Evolutionary conservation across 2,113 vertebrate species (phyloP), one percentile per base, ranked within the genome.

Genomic region (Sphaerodactylus townsendi): DNA sequence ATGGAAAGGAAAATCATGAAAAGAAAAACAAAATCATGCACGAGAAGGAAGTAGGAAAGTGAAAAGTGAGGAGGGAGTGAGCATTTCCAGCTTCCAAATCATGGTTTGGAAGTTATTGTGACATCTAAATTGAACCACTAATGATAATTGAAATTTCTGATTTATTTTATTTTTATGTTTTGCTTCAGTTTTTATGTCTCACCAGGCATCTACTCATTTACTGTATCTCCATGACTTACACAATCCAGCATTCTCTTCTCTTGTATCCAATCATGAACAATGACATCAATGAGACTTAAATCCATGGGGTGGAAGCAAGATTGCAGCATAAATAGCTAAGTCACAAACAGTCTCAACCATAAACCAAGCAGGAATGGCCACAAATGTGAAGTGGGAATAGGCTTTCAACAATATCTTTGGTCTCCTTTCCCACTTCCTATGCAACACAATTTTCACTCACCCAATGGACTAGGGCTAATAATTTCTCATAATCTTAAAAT

Each of bases 401-500:
- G 10, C 59, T 13, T 74, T 74, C 56, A 65, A 65, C 17, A 48
- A 48, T 35, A 73, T 44, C 44, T 44, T 10, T 74, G 53, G 64
- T 64, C 56, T 82, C n/a, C n/a, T 21, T 10, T 64, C 15, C 50
- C 41, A 46, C 15, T 79, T 17, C 7, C 41, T 21, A 8, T 37
- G 53, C 33, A 28, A 33, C 46, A 72, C 30, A 65, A 10, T 21
- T 33, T 39, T 21, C 21, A 62, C 0, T 30, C 44, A n/a, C 44
- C 5, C 8, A 81, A 6, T 17, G 25, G 33, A 23, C 5, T 35
- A 15, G 11, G 19, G 28, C 10, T 81, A 79, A 53, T 78, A 14
- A 50, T 76, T 81, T 89, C 72, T 65, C 81, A 66, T 30, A 6
- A 28, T 59, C 15, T 78, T 71, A 72, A 64, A 72, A 33, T 41